These are phyloP conservation scores for Apamea sordens DNA, from an alignment of 2,888 invertebrate genomes.

Conservation along the genomic window DNA sequence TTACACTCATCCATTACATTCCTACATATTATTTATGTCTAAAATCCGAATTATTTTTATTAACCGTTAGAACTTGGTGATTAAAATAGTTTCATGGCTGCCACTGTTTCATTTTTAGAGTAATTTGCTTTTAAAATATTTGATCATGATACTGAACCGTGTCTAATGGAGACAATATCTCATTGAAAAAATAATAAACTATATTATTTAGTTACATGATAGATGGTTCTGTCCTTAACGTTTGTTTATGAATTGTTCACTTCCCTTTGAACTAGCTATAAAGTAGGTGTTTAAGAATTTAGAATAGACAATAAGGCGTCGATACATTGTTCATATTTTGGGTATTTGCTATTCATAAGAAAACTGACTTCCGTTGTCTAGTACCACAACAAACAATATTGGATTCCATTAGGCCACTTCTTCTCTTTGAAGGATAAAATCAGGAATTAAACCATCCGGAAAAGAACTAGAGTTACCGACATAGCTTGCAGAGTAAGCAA, in stretches of 20 bases:
- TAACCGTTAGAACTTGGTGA: constrained; percentile 27
- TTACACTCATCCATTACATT: constrained; percentile 29
- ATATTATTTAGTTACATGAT: not conserved
- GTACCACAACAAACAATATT: too few species aligned
- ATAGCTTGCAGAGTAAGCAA: too few species aligned
- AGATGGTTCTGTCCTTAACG: not conserved
- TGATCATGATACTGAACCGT: constrained; percentile 1
- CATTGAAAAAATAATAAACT: constrained; percentile 7
- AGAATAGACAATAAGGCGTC: not conserved
- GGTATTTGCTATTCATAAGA: too few species aligned
- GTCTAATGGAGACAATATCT: constrained; percentile 13
- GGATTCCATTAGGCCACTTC: too few species aligned
- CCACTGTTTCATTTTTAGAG: not conserved
- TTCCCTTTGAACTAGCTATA: constrained; percentile 23
- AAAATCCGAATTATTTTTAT: constrained; percentile 18
- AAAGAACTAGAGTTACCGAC: too few species aligned
- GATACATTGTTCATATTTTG: not conserved
- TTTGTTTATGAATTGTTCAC: constrained; percentile 10
- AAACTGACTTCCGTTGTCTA: too few species aligned
- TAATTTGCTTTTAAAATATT: constrained; percentile 11
- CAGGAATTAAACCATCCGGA: too few species aligned
- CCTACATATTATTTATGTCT: constrained; percentile 18
- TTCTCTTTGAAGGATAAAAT: too few species aligned
- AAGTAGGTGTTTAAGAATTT: constrained; percentile 16
- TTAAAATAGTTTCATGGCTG: constrained; percentile 16